Base-by-base conservation (phyloP, 2,888 invertebrate genomes). In the Harpalus rubripes region DNA sequence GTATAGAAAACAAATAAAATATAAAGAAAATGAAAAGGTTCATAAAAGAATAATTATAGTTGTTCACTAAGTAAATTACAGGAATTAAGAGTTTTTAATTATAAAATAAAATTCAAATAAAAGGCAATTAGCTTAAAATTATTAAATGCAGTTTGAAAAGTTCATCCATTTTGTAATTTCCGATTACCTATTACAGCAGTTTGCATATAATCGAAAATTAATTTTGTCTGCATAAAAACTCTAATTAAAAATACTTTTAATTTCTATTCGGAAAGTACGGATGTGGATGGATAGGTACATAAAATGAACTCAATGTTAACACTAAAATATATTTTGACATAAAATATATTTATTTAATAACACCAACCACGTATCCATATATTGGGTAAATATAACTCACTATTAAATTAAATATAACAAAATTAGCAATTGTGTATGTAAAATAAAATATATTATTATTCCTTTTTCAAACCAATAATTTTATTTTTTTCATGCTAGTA, bases 191-290 rank as follows among this genome's bases (percentile, higher is more conserved):
- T 18, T 78, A 78, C 58, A 58, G 10, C 78, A 22, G 26, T 76
- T 78, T 78, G 56, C 32, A 52, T 58, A 78, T 78, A 58, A 58
- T 78, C 16, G 58, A 78, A 78, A 78, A 78, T 78, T 78, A 58
- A 78, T 78, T 78, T 58, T 58, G 32, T 78, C 18, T 15, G 7
- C 5, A 76, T 39, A 78, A 78, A 78, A 78, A 78, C 44, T 41
- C 44, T 74, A 78, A 78, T 56, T 58, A 78, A 78, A 78, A 78
- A 78, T 78, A 78, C 32, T 78, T 78, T 58, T 58, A n/a, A 26
- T 59, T 78, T 78, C 59, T 78, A 22, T 78, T 44, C 18, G 72
- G 12, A 10, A 74, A 16, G 52, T 74, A 16, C 39, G 32, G 7
- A 44, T 12, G 52, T 10, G 12, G 44, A 12, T 8, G 12, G 44